Evolutionary conservation across 2,888 invertebrate genomes (phyloP), one percentile per base, ranked within the genome.

Genomic region (Apomyelois bistriatella): DNA sequence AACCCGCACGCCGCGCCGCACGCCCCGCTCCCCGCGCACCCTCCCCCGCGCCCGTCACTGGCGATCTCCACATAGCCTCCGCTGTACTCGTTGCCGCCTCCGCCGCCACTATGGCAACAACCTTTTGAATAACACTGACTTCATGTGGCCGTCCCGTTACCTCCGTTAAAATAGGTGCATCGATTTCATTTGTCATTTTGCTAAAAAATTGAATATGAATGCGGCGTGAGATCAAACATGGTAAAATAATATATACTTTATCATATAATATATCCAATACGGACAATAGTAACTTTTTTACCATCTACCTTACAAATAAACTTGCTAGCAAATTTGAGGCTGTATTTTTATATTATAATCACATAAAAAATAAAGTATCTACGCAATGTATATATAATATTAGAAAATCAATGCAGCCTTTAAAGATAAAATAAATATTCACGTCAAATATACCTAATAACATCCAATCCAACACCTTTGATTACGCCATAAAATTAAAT

Each of bases 21-120:
- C 36, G 35, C 9, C 5, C 9, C 32, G 32, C 50, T 41, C 32
- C 15, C 51, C 6, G 86, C 83, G 52, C 86, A 88, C 80, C 81
- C 73, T 71, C 86, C 64, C 8, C 77, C 90, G 58, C 74, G 80
- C 1, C 69, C 85, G 0, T 78, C 85, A 1, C 79, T 89, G 16
- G 88, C 87, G 3, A 82, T 87, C 56, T 81, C 86, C 66, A 89
- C 89, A 82, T 89, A 89, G 89, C 88, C 83, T 55, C 65, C 69
- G 72, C 68, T 62, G 47, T 76, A 67, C 64, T 65, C 71, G 70
- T 75, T 76, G 65, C 78, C 81, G 58, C 81, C 77, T 4, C 81
- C 79, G 55, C 83, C 83, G 28, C 82, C 86, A 53, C 76, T 82
- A 47, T 87, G 86, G 88, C 71, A 76, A 55, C 82, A 76, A 60